Conservation (phyloP, 92 coral and sea anemone genomes). For the Epizoanthus rinbou region DNA sequence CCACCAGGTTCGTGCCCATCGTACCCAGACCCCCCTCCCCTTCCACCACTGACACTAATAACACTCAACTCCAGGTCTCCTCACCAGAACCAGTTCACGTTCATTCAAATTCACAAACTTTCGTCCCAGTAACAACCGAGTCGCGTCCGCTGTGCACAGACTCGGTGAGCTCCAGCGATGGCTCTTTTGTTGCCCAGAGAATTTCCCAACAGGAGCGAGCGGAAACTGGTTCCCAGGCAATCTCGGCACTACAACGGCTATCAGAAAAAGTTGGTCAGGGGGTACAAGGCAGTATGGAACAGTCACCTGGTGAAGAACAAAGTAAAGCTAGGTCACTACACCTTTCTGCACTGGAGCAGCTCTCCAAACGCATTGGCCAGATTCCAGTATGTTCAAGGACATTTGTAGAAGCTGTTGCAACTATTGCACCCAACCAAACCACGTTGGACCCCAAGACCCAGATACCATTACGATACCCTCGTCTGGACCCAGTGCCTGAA, state of each 20-base stretch:
- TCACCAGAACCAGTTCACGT: background rate
- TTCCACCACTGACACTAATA: background rate
- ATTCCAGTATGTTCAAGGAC: slow-evolving; percentile 12
- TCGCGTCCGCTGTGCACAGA: background rate
- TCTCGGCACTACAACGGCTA: slow-evolving; percentile 65
- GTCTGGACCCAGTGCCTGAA: slow-evolving; percentile 3
- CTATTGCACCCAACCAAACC: background rate
- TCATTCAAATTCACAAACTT: too few species aligned
- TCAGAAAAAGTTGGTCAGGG: slow-evolving; percentile 61
- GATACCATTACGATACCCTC: slow-evolving; percentile 19
- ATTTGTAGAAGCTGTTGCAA: background rate
- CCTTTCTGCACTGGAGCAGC: slow-evolving; percentile 56
- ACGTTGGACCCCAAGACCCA: slow-evolving; percentile 7
- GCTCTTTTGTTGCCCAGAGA: background rate
- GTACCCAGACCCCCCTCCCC: slow-evolving; percentile 3
- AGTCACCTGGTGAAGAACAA: background rate
- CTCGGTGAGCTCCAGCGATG: background rate
- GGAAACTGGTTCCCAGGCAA: slow-evolving; percentile 76
- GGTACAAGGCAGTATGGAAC: background rate
- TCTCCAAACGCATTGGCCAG: slow-evolving; percentile 50
- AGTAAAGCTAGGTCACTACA: slow-evolving; percentile 16
- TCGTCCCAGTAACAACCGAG: background rate
- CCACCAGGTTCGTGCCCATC: slow-evolving; percentile 4
- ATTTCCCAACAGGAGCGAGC: background rate
- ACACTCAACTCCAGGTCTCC: background rate